Base-by-base conservation (phyloP, 2,888 invertebrate species). In the Caenorhabditis wallacei region DNA sequence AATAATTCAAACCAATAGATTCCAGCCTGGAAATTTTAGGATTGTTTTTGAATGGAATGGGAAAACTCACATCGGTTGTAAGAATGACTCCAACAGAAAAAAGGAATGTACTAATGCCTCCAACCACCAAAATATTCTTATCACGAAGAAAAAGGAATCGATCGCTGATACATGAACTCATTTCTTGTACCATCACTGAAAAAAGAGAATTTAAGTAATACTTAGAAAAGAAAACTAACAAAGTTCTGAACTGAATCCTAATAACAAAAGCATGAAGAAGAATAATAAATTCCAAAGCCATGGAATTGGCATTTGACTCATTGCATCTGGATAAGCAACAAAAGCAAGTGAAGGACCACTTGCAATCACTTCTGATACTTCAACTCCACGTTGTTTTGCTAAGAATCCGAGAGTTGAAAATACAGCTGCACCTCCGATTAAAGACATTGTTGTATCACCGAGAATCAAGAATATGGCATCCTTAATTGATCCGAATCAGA, bases 241-340 rank as follows among this genome's bases (percentile, higher is more conserved):
- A 5, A 82, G 51, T 43, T 74, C 66, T 0, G 85, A 84, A 69
- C 85, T 87, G 64, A 92, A 85, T 37, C 92, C 92, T 26, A 92
- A 85, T 11, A 92, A 87, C 84, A 92, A 91, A n/a, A 92, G 87
- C 92, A 92, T 92, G 56, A 92, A 54, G 84, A 93, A 92, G 86
- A 93, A 92, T 2, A 92, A 85, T 11, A 91, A 87, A 5, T 91
- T 87, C 92, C 92, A 93, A 4, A 92, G 86, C 84, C 91, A 91
- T 10, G 92, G 90, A 30, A 90, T 30, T 1, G 92, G 91, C 88
- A 92, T 89, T 61, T 90, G 85, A 22, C 90, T 84, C 61, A 92
- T 87, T 5, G 92, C 92, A 76, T 92, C 92, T 18, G 91, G 89
- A 57, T 92, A 92, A 16, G 91, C 92, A 35, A 92, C 90, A 84